Evolutionary conservation across 2,888 invertebrate genomes (phyloP).

Genomic region (Ichneumon xanthorius): DNA sequence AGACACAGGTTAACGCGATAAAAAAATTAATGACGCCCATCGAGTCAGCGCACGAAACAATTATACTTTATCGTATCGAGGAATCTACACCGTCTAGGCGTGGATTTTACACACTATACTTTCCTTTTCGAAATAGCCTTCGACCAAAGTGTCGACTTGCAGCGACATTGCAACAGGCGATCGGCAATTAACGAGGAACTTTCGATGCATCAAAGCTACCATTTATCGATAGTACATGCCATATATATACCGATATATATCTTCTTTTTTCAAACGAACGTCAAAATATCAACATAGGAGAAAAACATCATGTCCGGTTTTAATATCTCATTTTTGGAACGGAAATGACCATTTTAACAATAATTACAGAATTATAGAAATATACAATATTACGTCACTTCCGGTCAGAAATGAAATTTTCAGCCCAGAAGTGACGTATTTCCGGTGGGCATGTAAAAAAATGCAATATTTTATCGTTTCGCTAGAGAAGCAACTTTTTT

Average conservation of each 20-base stretch:
- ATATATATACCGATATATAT: neutral
- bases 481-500: neutral
- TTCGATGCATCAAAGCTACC: neutral
- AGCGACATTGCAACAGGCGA: neutral
- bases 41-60: neutral
- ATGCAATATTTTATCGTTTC: too few relatives aligned
- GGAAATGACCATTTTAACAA: too few relatives aligned
- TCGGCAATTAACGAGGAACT: neutral
- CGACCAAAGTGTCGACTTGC: neutral
- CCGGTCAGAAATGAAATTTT: too few relatives aligned
- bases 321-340: too few relatives aligned
- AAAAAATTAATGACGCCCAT: neutral
- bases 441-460: too few relatives aligned
- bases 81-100: neutral
- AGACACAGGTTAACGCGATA: neutral
- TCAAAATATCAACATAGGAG: neutral
- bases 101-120: neutral
- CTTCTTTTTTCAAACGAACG: neutral
- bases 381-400: too few relatives aligned
- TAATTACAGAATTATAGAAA: too few relatives aligned
- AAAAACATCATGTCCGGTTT: too few relatives aligned
- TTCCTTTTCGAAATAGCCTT: neutral
- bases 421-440: too few relatives aligned
- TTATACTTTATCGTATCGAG: neutral
- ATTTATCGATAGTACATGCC: neutral